A percentile compares a stretch with the other conserved stretches of the same genome.
These are phyloP conservation scores for Apogon hyalosoma DNA, from an alignment of 2,797 vertebrate species.

Conservation along the genomic window DNA sequence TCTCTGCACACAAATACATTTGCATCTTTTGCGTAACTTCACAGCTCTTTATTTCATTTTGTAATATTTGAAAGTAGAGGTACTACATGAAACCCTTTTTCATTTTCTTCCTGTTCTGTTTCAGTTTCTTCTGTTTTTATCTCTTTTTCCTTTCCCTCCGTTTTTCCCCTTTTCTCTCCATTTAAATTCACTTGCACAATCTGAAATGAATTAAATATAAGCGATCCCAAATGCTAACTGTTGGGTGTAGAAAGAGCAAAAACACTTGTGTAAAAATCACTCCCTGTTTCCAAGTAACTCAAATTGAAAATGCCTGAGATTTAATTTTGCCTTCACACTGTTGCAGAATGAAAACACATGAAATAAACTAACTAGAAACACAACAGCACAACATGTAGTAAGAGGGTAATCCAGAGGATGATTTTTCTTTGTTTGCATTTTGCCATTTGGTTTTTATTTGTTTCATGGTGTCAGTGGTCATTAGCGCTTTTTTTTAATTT, in stretches of 20 bases:
- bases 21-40: too few species aligned
- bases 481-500: conserved; percentile 21
- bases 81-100: too few species aligned
- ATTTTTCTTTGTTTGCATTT: conserved; percentile 7
- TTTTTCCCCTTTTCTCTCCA: background rate
- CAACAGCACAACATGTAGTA: background rate
- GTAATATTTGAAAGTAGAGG: too few species aligned
- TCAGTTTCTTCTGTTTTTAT: background rate
- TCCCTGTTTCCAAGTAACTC: conserved; percentile 19
- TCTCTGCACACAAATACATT: too few species aligned
- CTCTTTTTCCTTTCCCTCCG: background rate
- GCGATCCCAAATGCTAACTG: conserved; percentile 12
- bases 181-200: conserved; percentile 1
- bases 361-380: conserved; percentile 7
- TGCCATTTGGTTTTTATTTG: conserved; percentile 37
- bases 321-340: conserved; percentile 15
- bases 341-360: conserved; percentile 27
- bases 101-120: too few species aligned
- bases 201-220: conserved; percentile 27
- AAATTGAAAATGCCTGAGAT: conserved; percentile 15
- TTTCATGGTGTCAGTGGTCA: conserved; percentile 1
- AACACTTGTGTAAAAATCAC: conserved; percentile 16
- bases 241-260: conserved; percentile 13
- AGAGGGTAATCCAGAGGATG: background rate
- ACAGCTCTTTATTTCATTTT: background rate